Evolutionary conservation across 2,888 invertebrate species (phyloP).

Genomic region (Melieria picta): DNA sequence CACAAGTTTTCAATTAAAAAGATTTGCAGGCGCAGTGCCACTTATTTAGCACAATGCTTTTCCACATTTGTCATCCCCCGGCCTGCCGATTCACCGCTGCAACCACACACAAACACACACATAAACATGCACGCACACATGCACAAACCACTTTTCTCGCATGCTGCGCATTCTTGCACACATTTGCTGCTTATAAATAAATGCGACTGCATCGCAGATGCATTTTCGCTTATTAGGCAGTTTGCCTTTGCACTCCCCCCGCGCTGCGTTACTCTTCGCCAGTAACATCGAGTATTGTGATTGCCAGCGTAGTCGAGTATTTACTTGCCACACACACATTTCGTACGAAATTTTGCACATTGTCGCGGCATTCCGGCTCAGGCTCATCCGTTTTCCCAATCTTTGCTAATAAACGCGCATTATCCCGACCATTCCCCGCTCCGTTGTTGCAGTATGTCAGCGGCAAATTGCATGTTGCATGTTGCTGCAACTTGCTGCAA

Average conservation of each 20-base stretch:
- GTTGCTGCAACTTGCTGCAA: background rate
- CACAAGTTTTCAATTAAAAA: constrained; percentile 34
- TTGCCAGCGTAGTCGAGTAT: background rate
- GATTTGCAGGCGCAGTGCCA: constrained; percentile 27
- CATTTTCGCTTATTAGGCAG: constrained; percentile 26
- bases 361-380: background rate
- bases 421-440: constrained; percentile 7
- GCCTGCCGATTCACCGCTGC: background rate
- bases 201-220: background rate
- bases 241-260: background rate
- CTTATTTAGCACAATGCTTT: constrained; percentile 30
- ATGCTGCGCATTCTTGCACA: background rate
- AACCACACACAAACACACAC: too few species aligned
- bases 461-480: background rate
- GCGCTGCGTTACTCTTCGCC: background rate
- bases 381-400: constrained; percentile 18
- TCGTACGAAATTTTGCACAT: constrained; percentile 4
- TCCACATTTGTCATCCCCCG: constrained; percentile 5
- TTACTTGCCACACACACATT: background rate
- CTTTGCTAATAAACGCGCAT: constrained; percentile 32
- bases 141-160: background rate
- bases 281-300: constrained; percentile 7
- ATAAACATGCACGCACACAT: too few species aligned
- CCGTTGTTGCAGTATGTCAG: background rate
- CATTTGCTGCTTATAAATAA: background rate